Conservation (phyloP, 2,113 vertebrate genomes). For the Rhynchomys soricoides region DNA sequence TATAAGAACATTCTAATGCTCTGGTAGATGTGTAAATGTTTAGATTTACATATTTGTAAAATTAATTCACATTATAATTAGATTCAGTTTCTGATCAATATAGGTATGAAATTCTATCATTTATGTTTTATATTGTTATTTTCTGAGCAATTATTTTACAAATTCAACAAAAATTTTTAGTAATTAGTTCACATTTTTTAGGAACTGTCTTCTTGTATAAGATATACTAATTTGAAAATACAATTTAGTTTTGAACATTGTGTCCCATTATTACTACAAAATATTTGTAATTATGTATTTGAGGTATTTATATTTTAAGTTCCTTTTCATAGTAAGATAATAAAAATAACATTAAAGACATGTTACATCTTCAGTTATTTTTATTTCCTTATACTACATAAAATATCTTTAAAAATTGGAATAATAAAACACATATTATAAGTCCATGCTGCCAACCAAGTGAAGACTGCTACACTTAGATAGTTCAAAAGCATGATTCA, state of each 20-base stretch:
- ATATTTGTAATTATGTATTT: not conserved
- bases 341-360: not conserved
- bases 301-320: not conserved
- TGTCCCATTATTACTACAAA: not conserved
- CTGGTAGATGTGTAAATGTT: not conserved
- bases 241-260: not conserved
- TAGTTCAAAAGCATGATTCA: not conserved
- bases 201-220: not conserved
- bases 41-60: not conserved
- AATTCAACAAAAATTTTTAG: not conserved
- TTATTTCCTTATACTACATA: not conserved
- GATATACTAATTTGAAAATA: not conserved
- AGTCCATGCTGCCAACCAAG: not conserved
- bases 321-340: not conserved
- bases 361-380: not conserved
- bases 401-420: not conserved
- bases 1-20: not conserved
- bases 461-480: not conserved
- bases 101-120: not conserved
- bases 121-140: not conserved
- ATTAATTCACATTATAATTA: not conserved
- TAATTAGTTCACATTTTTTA: not conserved
- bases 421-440: not conserved
- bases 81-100: not conserved
- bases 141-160: not conserved